Percentiles rank a stretch among this genome's conserved stretches.
Evolutionary conservation across 2,113 vertebrate species (phyloP).

Genomic region (Cisticola juncidis): DNA sequence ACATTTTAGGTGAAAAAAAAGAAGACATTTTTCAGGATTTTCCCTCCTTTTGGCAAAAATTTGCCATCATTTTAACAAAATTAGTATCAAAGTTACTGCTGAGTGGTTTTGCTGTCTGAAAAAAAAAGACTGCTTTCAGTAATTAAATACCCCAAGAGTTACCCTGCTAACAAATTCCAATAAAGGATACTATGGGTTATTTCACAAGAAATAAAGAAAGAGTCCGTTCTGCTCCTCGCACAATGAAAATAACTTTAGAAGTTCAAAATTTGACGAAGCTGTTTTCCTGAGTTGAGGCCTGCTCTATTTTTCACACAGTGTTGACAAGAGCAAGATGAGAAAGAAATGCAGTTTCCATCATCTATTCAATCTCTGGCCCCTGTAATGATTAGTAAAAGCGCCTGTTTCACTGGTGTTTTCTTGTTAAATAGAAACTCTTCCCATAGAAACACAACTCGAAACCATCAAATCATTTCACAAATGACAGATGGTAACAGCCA

Average conservation of each 20-base stretch:
- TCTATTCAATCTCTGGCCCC: background rate
- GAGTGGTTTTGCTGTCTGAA: background rate
- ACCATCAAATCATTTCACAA: slow-evolving; percentile 16
- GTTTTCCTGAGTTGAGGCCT: background rate
- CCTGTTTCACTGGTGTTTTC: background rate
- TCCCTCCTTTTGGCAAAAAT: background rate
- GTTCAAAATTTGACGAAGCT: background rate
- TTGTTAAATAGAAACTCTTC: background rate
- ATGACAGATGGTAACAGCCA: background rate
- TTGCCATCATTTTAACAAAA: background rate
- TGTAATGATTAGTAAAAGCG: background rate
- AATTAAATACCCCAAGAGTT: background rate
- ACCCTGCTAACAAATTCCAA: background rate
- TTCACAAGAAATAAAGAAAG: background rate
- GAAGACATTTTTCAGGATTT: background rate
- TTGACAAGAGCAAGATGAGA: slow-evolving; percentile 48
- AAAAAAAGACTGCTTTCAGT: background rate
- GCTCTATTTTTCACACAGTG: background rate
- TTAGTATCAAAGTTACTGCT: background rate
- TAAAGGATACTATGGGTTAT: background rate
- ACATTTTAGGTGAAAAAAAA: background rate
- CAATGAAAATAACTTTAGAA: slow-evolving; percentile 28
- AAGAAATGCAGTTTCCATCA: slow-evolving; percentile 32
- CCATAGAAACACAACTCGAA: background rate
- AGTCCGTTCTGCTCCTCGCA: background rate